A percentile compares a stretch with the other conserved stretches of the same genome.
These are phyloP conservation scores for Synanthedon myopaeformis DNA, from an alignment of 2,888 invertebrate genomes.

Conservation along the genomic window DNA sequence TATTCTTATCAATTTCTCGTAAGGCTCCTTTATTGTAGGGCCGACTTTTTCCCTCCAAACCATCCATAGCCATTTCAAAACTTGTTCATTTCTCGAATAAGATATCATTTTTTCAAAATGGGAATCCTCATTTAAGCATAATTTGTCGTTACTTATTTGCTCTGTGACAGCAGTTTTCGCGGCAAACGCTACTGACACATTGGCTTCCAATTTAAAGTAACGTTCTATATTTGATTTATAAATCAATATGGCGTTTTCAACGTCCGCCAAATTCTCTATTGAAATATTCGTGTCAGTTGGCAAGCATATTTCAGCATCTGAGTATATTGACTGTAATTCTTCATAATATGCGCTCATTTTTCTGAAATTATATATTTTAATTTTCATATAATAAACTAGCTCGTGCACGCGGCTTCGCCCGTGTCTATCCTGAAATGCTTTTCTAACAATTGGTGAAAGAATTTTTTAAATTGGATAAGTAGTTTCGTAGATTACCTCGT, in stretches of 20 bases:
- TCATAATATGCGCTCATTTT: constrained; percentile 54
- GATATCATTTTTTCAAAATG: constrained; percentile 73
- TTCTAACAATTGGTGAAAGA: too few relatives aligned
- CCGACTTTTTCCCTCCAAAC: constrained; percentile 76
- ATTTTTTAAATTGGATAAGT: too few relatives aligned
- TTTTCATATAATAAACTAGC: too few relatives aligned
- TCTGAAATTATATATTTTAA: too few relatives aligned
- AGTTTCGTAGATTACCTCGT: too few relatives aligned
- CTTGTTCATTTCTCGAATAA: constrained; percentile 45
- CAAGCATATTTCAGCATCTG: constrained; percentile 67
- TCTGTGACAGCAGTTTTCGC: constrained; percentile 16
- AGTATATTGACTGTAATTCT: constrained; percentile 71
- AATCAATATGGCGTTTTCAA: constrained; percentile 34
- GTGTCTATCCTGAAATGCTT: too few relatives aligned
- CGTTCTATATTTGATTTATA: constrained; percentile 22
- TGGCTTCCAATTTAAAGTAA: constrained; percentile 10
- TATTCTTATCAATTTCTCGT: constrained; percentile 59
- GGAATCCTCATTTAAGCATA: constrained; percentile 73
- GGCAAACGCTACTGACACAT: constrained; percentile 12
- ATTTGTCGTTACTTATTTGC: constrained; percentile 6
- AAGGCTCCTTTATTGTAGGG: constrained; percentile 65
- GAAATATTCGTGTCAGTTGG: constrained; percentile 20
- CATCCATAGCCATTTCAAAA: constrained; percentile 74
- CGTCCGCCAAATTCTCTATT: constrained; percentile 18
- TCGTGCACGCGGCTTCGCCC: too few relatives aligned